Evolutionary conservation across 2,888 invertebrate species (phyloP).

Genomic region (Coenonympha glycerion): DNA sequence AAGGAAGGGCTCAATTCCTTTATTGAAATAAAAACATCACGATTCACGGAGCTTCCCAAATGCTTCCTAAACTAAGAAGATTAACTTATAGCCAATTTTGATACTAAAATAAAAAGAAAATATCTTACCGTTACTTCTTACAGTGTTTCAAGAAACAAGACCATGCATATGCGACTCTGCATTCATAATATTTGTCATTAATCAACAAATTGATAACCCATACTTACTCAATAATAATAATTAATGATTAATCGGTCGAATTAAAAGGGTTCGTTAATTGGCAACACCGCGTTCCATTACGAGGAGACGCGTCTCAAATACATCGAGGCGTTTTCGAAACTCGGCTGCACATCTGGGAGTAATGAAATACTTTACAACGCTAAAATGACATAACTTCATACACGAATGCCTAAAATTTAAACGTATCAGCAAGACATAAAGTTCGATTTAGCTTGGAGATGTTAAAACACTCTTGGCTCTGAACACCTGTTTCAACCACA

Average conservation of each 20-base stretch:
- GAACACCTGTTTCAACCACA: constrained; percentile 74
- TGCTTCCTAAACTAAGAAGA: too few relatives aligned
- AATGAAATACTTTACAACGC: constrained; percentile 43
- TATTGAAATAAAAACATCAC: too few relatives aligned
- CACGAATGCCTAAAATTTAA: constrained; percentile 26
- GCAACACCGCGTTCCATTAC: constrained; percentile 58
- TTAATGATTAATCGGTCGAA: constrained; percentile 31
- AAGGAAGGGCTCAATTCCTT: too few relatives aligned
- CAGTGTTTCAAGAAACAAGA: too few relatives aligned
- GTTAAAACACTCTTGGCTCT: constrained; percentile 47
- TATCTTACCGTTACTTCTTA: too few relatives aligned
- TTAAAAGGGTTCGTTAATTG: constrained; percentile 59
- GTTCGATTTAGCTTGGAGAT: constrained; percentile 22
- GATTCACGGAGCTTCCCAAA: too few relatives aligned
- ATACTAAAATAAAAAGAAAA: too few relatives aligned
- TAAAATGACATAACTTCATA: constrained; percentile 36
- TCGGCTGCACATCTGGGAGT: constrained; percentile 73
- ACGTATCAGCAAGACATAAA: constrained; percentile 16
- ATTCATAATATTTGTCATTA: constrained; percentile 1
- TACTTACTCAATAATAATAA: too few relatives aligned
- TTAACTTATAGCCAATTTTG: too few relatives aligned
- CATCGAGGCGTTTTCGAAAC: constrained; percentile 55
- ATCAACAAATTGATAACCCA: constrained; percentile 17
- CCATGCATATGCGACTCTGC: too few relatives aligned
- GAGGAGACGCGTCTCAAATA: constrained; percentile 56